phyloP scores from a whole-genome alignment of 2,888 invertebrate genomes.

The Tanypteryx hageni region DNA sequence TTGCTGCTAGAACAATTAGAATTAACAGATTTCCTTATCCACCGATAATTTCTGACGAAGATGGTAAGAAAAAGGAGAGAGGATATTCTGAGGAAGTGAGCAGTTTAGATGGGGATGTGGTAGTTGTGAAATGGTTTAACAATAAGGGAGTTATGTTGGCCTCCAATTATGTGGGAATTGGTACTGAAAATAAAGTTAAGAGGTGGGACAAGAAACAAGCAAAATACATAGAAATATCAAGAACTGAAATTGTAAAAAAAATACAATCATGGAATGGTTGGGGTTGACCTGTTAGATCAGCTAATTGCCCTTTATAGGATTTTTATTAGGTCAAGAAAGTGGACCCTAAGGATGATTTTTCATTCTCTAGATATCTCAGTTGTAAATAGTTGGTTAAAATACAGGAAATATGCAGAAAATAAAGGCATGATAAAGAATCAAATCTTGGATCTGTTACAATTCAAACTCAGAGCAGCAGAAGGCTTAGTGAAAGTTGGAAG shows the following conservation, averaged over 20 bases:
- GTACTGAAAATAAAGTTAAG: conserved; percentile 44
- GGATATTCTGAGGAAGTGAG: conserved; percentile 64
- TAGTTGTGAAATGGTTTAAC: conserved; percentile 62
- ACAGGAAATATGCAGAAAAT: no score
- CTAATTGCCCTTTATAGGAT: no score
- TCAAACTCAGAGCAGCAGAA: not conserved
- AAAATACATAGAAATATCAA: conserved; percentile 68
- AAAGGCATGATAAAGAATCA: not conserved
- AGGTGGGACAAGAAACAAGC: conserved; percentile 66
- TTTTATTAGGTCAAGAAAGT: no score
- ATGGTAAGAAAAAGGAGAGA: conserved; percentile 66
- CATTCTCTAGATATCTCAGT: no score
- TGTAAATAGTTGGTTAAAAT: no score
- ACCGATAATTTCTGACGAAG: conserved; percentile 66
- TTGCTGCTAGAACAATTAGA: conserved; percentile 65
- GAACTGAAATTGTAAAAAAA: no score
- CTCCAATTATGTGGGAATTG: conserved; percentile 61
- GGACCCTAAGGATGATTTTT: no score
- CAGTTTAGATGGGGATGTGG: conserved; percentile 26
- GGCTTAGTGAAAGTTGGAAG: not conserved
- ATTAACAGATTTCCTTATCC: not conserved
- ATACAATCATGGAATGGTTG: no score
- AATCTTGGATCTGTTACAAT: not conserved
- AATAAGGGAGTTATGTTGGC: conserved; percentile 63
- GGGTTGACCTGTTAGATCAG: no score